These are phyloP conservation scores for Bos taurus DNA, from an alignment of 2,113 vertebrate genomes.

Conservation along the genomic window DNA sequence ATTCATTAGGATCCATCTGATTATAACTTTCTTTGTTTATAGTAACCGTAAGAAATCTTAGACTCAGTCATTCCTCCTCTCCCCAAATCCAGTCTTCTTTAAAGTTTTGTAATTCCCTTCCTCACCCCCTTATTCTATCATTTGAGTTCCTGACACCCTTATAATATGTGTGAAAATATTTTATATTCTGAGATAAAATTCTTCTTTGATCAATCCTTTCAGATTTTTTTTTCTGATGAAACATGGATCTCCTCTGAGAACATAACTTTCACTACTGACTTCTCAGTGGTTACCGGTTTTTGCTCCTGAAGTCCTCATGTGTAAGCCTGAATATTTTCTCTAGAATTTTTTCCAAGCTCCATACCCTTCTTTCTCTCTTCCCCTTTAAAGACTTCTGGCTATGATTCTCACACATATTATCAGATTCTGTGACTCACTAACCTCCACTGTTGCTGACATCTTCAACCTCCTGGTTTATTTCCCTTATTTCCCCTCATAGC, in stretches of 20 bases:
- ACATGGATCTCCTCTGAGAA: background rate
- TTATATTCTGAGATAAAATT: background rate
- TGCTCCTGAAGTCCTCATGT: background rate
- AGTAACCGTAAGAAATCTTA: background rate
- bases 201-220: background rate
- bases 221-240: background rate
- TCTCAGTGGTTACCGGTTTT: background rate
- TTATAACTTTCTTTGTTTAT: background rate
- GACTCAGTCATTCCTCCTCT: background rate
- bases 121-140: background rate
- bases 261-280: background rate
- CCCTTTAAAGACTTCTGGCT: background rate
- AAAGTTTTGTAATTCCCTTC: background rate
- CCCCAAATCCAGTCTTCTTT: background rate
- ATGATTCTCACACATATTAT: background rate
- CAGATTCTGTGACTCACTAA: background rate
- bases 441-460: background rate
- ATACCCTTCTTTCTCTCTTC: background rate
- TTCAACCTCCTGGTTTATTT: background rate
- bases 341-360: background rate
- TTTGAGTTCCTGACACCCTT: background rate
- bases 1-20: background rate
- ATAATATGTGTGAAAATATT: background rate
- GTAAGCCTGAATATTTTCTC: background rate
- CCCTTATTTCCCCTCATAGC: fast-evolving